phyloP scores from a whole-genome alignment of 1,140 invertebrate genomes.

The Idris sp. region DNA sequence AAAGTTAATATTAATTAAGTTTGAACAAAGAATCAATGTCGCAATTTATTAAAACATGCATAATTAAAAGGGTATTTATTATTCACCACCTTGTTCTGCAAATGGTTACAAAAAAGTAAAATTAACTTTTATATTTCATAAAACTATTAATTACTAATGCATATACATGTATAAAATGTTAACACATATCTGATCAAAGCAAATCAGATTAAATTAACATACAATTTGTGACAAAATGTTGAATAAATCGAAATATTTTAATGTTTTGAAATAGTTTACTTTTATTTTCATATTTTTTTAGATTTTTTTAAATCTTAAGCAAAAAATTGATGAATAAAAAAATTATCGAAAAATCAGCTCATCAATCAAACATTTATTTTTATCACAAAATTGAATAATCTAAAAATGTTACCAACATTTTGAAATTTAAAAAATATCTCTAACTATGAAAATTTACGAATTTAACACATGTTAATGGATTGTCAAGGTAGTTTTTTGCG shows the following conservation, averaged over 20 bases:
- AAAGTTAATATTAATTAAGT: no score
- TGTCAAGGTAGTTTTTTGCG: constrained; percentile 7
- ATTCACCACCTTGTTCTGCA: constrained; percentile 5
- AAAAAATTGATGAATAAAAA: no score
- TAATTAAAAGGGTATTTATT: constrained; percentile 7
- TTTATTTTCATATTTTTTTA: no score
- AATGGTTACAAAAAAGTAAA: constrained; percentile 17
- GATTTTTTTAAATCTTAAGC: no score
- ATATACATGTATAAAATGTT: constrained; percentile 19
- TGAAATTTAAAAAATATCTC: neutral
- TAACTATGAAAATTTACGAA: constrained; percentile 2
- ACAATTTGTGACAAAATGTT: no score
- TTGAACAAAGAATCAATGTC: constrained; percentile 8
- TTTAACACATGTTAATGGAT: constrained; percentile 30
- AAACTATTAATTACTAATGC: no score
- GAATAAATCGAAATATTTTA: no score
- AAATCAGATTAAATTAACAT: no score
- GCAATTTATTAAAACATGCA: neutral
- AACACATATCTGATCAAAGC: no score
- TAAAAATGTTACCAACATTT: neutral
- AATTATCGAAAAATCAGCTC: no score
- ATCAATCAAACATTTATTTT: constrained; percentile 20
- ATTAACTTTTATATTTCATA: constrained; percentile 28
- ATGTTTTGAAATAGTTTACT: no score
- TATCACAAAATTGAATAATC: neutral